Base-by-base conservation (phyloP, 1,140 invertebrate species). In the Drosophila prosaltans region DNA sequence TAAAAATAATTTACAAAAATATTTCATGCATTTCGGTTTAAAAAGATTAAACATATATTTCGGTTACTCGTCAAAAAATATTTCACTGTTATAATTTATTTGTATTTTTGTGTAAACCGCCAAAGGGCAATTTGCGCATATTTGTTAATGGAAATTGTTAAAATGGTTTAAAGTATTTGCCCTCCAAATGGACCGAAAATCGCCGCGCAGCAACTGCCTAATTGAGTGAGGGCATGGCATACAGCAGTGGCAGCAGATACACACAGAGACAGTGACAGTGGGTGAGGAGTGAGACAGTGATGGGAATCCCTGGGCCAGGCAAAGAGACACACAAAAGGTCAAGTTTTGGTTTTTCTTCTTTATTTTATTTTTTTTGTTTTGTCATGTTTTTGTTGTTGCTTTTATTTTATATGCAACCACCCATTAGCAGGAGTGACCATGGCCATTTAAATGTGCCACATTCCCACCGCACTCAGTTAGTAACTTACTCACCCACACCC, bases 141-240 rank as follows among this genome's bases (percentile, higher is more conserved):
- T 89, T 89, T 89, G 84, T 89, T 89, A 89, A 89, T 89, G 84
- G 84, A 89, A 89, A 89, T 89, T 89, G 84, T 84, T 89, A 81
- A 89, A 89, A 89, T 89, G 85, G 84, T 57, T 78, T 77, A 65
- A 81, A 89, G 84, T 83, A 89, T 90, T 89, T 81, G 65, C 76
- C 21, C 21, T 51, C 65, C 81, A 84, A 89, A 86, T 86, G 72
- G 79, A 86, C 55, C 60, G 24, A 51, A 58, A 55, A 51, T 51
- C 45, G 45, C 61, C 68, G 71, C 72, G 67, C 54, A 54, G 40
- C 36, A 60, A 69, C 48, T 45, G 60, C 65, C 74, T 89, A 89
- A 89, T 89, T 89, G 85, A 89, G 84, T 89, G 80, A 71, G 72
- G 66, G 48, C 43, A 21, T 30, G 28, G 28, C 28, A 30, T 30